Evolutionary conservation across 1,140 invertebrate species (phyloP).

Genomic region (Himalopsyche phryganea): DNA sequence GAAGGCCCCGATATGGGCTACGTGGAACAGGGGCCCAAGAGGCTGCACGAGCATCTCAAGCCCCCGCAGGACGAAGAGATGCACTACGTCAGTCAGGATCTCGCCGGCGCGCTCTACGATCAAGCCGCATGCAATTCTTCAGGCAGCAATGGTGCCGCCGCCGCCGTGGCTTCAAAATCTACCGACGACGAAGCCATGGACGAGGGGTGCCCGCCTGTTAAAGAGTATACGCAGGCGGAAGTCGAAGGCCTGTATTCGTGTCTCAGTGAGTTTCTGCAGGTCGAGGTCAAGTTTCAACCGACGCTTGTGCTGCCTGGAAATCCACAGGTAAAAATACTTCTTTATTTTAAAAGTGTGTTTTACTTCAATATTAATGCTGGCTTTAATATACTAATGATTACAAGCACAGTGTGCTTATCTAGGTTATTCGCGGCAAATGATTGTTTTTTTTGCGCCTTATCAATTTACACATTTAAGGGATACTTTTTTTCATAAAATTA

Average conservation of each 20-base stretch:
- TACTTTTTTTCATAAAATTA: too few relatives aligned
- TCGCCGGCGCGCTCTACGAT: neutral
- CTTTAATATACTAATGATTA: too few relatives aligned
- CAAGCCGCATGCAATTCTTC: too few relatives aligned
- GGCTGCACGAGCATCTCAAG: neutral
- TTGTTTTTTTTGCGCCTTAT: too few relatives aligned
- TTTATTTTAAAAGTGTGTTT: too few relatives aligned
- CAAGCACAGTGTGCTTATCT: too few relatives aligned
- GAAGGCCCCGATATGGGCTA: slow-evolving; percentile 6
- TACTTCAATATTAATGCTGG: too few relatives aligned
- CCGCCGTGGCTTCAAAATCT: neutral
- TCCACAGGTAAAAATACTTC: slow-evolving; percentile 43
- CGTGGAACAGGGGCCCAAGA: neutral
- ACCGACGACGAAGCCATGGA: neutral
- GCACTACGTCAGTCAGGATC: neutral
- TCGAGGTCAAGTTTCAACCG: slow-evolving; percentile 69
- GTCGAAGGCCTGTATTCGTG: slow-evolving; percentile 54
- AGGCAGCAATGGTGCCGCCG: neutral
- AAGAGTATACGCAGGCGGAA: slow-evolving; percentile 14
- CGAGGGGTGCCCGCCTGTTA: neutral
- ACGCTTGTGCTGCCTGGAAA: slow-evolving; percentile 59
- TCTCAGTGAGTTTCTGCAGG: slow-evolving; percentile 63
- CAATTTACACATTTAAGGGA: too few relatives aligned
- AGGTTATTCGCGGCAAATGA: too few relatives aligned
- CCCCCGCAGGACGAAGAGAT: neutral